A percentile compares a stretch with the other conserved stretches of the same genome.
Conservation (phyloP, 2,113 vertebrate species). For the Elgaria multicarinata region DNA sequence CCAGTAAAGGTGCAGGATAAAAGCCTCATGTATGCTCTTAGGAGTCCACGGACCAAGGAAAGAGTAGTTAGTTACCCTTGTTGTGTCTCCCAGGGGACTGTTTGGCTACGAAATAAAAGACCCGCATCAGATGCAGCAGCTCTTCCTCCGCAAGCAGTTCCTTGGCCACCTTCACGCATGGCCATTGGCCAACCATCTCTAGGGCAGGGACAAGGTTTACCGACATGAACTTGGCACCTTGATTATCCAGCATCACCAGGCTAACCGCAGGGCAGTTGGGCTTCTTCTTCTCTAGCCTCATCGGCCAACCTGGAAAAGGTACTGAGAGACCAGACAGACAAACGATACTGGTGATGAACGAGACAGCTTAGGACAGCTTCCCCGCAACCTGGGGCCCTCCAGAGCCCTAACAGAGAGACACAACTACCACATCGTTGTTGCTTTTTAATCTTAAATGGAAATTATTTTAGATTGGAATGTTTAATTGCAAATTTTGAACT, state of each 20-base stretch:
- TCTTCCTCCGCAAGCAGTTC: constrained; percentile 72
- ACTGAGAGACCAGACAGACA: background rate
- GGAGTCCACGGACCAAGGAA: background rate
- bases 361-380: background rate
- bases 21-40: background rate
- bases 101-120: constrained; percentile 70
- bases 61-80: constrained; percentile 1
- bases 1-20: too few species aligned
- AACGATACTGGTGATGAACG: too few species aligned
- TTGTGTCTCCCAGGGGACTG: constrained; percentile 53
- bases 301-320: constrained; percentile 35
- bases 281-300: constrained; percentile 64
- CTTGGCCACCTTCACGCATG: constrained; percentile 43
- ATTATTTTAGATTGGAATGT: too few species aligned
- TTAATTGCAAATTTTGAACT: too few species aligned
- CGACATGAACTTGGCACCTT: constrained; percentile 56
- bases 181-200: constrained; percentile 67
- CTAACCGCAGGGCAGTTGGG: constrained; percentile 59
- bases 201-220: constrained; percentile 74
- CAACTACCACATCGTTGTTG: too few species aligned
- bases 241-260: constrained; percentile 47
- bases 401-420: too few species aligned
- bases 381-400: too few species aligned
- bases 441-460: too few species aligned
- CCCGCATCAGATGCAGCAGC: constrained; percentile 11